Evolutionary conservation across 2,888 invertebrate species (phyloP), one percentile per base, ranked within the genome.

Genomic region (Epiblema foenella): DNA sequence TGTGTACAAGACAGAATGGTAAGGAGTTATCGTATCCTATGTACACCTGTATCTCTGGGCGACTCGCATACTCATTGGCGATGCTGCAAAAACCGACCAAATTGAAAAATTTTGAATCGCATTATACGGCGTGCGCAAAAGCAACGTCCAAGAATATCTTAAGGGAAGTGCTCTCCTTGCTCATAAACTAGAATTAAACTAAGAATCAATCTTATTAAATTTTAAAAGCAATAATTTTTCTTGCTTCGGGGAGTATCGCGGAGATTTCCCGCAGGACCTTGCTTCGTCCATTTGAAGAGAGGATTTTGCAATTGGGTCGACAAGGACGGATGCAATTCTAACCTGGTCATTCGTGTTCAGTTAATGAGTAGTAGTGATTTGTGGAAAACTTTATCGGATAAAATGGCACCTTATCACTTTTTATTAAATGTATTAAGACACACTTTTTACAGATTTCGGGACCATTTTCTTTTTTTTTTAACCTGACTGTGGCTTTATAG

Each of bases 201-300:
- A 15, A 52, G 54, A 56, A 62, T 49, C 57, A 37, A 52, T 60
- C 42, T 63, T 68, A 66, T 69, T 33, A 65, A 69, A 66, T 63
- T 72, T 72, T 54, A 18, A 72, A 62, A 18, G 57, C 46, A 56
- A 63, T 66, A 62, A 66, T 59, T 69, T 62, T 18, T 20, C 60
- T 37, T 12, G 24, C 54, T 33, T 29, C 24, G 17, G 42, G 39
- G 60, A 51, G 18, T 69, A 62, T 69, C 46, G 63, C 66, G n/a
- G 29, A 62, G 69, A 73, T 69, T 69, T 73, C 73, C 66, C 69
- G 8, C 0, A 65, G 69, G 68, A 54, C 33, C 10, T 37, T 20
- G 63, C 46, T 58, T 59, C 33, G 56, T 68, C 57, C 57, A 58
- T 59, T 58, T 18, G 46, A 59, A 58, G 49, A 52, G 62, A 5